Base-by-base conservation (phyloP, 2,113 vertebrate species). In the Galeopterus variegatus region DNA sequence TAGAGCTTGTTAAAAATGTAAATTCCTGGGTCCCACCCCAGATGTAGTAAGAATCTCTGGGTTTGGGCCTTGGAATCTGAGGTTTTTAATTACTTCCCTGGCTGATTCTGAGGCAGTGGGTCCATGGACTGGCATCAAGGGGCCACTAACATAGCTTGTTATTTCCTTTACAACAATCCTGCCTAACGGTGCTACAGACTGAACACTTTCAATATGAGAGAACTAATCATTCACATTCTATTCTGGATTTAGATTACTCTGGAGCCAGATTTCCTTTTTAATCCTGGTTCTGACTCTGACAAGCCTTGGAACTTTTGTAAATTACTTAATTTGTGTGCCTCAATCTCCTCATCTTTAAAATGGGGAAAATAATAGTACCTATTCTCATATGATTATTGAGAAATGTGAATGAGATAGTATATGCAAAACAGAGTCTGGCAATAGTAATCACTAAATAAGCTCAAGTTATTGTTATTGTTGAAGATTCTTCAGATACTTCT, bases 1-100 rank as follows among this genome's bases (percentile, higher is more conserved):
- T 70, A 70, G 60, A 93, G 31, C 19, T 90, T 88, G 13, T 80
- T 84, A 95, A 82, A 94, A 94, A 80, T 52, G 65, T 4, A 69
- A 19, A 87, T 21, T 85, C 50, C 33, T 77, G n/a, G 65, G 41
- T 80, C 52, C 58, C 31, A 93, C 2, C 13, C 48, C 11, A 81
- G 76, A 52, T 19, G n/a, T 19, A 28, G 50, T 76, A 87, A 83
- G 54, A 93, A 69, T 4, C 41, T 70, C 24, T 86, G 52, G 19
- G 50, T 75, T 86, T 89, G 58, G 36, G 31, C 13, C 54, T 85
- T 77, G 65, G 75, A 91, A 93, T 79, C 75, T 19, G 62, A 3
- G 31, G n/a, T 33, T 86, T 94, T 73, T 76, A 69, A 86, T 79
- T 75, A 87, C 73, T 11, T 85, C 60, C 28, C 58, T 48, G 70